Percentiles rank a stretch among this genome's conserved stretches.
Conservation (phyloP, 2,113 vertebrate genomes). For the Onychostruthus taczanowskii region DNA sequence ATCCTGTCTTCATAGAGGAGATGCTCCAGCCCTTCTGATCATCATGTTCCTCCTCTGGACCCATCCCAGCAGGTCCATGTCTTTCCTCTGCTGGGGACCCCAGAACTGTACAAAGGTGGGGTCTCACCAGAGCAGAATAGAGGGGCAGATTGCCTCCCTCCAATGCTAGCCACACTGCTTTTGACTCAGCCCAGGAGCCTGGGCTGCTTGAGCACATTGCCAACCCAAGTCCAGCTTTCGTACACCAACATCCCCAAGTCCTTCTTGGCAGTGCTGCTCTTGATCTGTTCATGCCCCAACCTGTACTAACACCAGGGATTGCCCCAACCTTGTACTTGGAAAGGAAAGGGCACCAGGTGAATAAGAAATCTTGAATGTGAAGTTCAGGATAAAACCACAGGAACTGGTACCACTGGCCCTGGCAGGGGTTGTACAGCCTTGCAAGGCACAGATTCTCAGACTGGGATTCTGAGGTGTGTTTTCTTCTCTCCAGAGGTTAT, state of each 20-base stretch:
- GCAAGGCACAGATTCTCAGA: background rate
- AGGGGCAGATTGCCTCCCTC: background rate
- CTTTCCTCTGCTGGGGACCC: background rate
- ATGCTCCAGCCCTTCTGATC: background rate
- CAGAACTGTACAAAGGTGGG: background rate
- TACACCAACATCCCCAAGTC: background rate
- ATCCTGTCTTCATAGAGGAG: background rate
- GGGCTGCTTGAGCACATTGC: background rate
- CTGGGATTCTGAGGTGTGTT: background rate
- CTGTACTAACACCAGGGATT: background rate
- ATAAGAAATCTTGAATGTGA: background rate
- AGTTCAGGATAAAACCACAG: background rate
- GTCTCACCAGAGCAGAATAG: background rate
- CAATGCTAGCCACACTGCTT: background rate
- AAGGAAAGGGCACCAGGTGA: background rate
- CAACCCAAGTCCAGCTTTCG: background rate
- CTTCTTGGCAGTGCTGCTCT: background rate
- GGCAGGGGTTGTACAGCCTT: rapidly evolving
- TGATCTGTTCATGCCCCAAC: background rate
- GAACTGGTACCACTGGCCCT: background rate
- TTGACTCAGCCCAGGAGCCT: background rate
- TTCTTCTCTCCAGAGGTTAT: background rate
- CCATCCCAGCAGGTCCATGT: background rate
- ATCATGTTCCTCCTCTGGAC: background rate
- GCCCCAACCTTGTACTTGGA: background rate